Evolutionary conservation across 23 tunicate species (phyloP).

Genomic region (Styela plicata): DNA sequence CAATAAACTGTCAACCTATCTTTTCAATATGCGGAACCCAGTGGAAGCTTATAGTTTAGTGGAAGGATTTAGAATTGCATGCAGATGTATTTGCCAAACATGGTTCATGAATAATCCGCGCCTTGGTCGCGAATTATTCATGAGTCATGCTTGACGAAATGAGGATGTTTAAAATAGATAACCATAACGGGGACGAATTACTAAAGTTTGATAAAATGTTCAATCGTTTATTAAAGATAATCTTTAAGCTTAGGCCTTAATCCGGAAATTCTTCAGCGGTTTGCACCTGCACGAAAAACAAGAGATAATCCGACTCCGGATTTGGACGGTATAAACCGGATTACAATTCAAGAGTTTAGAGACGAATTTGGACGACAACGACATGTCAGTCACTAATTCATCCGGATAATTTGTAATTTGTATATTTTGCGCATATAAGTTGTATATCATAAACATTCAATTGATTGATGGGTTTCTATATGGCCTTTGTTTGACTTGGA

Average conservation of each 20-base stretch:
- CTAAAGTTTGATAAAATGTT: background rate
- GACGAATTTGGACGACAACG: background rate
- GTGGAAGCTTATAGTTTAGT: background rate
- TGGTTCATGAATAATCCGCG: too few relatives aligned
- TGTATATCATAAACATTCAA: too few relatives aligned
- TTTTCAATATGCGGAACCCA: background rate
- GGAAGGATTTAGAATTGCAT: background rate
- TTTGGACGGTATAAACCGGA: background rate
- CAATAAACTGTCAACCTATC: background rate
- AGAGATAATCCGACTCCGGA: background rate
- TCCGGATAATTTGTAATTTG: too few relatives aligned
- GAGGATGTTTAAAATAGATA: too few relatives aligned
- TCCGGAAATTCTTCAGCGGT: slow-evolving; percentile 5
- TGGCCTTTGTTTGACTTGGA: too few relatives aligned
- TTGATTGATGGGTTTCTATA: too few relatives aligned
- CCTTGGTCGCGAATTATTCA: too few relatives aligned
- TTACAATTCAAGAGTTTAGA: background rate
- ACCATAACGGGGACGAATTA: background rate
- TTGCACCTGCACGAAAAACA: slow-evolving; percentile 2
- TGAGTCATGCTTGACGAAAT: too few relatives aligned
- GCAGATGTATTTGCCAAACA: too few relatives aligned
- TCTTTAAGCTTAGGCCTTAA: slow-evolving; percentile 6
- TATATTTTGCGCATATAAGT: too few relatives aligned
- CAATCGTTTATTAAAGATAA: background rate
- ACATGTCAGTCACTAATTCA: too few relatives aligned